Conservation (phyloP, 1,140 invertebrate genomes). For the Hesperophylax magnus region DNA sequence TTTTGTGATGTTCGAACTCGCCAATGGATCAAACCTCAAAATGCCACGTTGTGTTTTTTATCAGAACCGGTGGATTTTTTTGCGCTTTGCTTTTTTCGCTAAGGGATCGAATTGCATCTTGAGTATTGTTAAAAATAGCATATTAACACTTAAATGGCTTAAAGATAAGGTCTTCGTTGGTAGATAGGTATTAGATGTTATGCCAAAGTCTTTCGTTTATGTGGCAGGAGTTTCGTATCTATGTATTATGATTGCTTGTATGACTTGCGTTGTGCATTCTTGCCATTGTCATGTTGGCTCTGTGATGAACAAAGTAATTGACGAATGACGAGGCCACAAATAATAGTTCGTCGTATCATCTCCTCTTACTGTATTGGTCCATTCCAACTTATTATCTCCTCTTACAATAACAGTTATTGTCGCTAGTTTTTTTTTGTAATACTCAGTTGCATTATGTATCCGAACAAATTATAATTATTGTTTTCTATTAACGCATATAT, state of each 20-base stretch:
- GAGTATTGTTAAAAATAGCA: no score
- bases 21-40: background rate
- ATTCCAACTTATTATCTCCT: conserved; percentile 7
- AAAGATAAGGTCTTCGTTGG: no score
- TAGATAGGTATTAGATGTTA: no score
- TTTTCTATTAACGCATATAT: background rate
- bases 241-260: conserved; percentile 32
- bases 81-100: no score
- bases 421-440: background rate
- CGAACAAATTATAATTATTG: background rate
- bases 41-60: no score
- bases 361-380: conserved; percentile 4
- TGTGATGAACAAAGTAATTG: conserved; percentile 48
- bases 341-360: conserved; percentile 14
- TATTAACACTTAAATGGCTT: no score
- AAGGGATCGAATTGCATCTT: no score
- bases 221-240: no score
- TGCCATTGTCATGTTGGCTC: conserved; percentile 41
- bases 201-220: no score
- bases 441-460: background rate
- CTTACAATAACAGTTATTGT: conserved; percentile 1
- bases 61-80: no score
- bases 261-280: conserved; percentile 52
- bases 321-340: conserved; percentile 47
- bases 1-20: background rate